These are phyloP conservation scores for Picathartes gymnocephalus DNA, from an alignment of 2,113 vertebrate genomes.

Conservation along the genomic window DNA sequence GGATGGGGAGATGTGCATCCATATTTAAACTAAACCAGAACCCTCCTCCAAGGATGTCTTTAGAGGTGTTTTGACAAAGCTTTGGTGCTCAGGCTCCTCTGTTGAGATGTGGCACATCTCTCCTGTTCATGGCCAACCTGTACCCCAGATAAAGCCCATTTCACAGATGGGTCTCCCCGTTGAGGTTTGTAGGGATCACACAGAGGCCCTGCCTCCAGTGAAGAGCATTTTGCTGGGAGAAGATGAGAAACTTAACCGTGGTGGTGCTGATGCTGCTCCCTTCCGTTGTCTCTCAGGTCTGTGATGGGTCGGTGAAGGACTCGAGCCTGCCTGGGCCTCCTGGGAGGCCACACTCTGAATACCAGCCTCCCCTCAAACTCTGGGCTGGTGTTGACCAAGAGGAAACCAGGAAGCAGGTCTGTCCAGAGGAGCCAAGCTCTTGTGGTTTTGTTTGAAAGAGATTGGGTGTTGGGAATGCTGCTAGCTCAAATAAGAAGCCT, in stretches of 20 bases:
- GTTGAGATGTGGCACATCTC: fast-evolving
- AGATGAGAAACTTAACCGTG: neutral
- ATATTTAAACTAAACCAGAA: neutral
- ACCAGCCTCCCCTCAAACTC: conserved; percentile 27
- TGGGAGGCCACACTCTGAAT: neutral
- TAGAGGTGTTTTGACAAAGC: neutral
- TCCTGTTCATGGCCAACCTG: neutral
- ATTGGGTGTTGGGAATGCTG: neutral
- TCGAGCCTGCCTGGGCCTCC: neutral
- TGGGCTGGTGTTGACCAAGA: conserved; percentile 78
- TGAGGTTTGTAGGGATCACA: neutral
- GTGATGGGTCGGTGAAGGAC: neutral
- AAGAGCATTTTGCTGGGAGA: neutral
- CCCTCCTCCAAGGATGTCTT: neutral
- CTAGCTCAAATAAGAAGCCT: neutral
- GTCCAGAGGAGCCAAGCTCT: neutral
- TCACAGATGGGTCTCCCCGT: fast-evolving
- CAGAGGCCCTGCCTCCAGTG: neutral
- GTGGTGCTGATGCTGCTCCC: neutral
- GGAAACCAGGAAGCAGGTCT: conserved; percentile 82
- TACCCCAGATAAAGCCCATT: neutral
- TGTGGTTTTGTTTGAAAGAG: neutral
- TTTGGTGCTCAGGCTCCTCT: neutral
- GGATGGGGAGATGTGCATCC: neutral
- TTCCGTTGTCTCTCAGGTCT: conserved; percentile 45